Percentiles rank a stretch among this genome's conserved stretches.
Evolutionary conservation across 2,113 vertebrate species (phyloP).

Genomic region (Rhynchopsitta pachyrhyncha): DNA sequence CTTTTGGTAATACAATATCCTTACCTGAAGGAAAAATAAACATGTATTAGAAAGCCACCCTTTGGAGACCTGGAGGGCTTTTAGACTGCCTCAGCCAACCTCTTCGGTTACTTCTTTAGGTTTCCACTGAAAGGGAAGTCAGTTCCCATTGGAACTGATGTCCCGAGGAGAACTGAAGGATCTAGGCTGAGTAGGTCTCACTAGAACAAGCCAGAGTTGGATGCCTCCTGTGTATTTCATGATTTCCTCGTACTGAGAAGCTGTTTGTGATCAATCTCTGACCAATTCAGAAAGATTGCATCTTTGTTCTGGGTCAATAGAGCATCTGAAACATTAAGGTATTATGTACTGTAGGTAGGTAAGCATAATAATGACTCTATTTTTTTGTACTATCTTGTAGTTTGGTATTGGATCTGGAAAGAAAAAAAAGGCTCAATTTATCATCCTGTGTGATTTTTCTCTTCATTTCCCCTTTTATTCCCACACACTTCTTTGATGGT

Average conservation of each 20-base stretch:
- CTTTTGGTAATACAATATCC: background rate
- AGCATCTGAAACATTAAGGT: background rate
- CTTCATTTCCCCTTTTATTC: background rate
- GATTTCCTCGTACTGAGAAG: background rate
- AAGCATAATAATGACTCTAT: background rate
- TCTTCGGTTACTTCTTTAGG: background rate
- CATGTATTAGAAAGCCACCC: background rate
- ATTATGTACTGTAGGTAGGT: background rate
- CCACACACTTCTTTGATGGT: background rate
- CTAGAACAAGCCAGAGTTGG: fast-evolving
- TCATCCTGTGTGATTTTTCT: background rate
- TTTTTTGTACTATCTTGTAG: background rate
- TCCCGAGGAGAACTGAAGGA: background rate
- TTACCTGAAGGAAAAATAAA: background rate
- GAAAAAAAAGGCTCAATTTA: background rate
- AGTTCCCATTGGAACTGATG: background rate
- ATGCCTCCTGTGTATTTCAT: background rate
- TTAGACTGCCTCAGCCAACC: background rate
- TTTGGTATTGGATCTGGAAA: background rate
- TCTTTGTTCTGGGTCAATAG: background rate
- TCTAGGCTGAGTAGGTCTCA: background rate
- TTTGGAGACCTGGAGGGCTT: background rate
- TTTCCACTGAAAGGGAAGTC: background rate
- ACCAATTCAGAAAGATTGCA: background rate
- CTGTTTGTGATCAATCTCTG: background rate